Evolutionary conservation across 2,888 invertebrate species (phyloP).

Genomic region (Microctonus brassicae): DNA sequence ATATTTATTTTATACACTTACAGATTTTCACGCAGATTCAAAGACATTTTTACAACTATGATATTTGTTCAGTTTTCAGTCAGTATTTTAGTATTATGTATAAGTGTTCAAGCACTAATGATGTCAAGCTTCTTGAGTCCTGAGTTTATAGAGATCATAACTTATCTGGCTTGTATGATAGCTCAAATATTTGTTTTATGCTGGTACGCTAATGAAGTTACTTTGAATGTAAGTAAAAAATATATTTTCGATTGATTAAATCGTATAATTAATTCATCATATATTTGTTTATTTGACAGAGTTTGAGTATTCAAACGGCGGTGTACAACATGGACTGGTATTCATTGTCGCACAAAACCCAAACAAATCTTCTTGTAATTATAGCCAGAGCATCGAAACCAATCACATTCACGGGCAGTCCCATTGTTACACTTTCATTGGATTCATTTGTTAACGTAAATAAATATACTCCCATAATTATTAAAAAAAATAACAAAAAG

Average conservation of each 20-base stretch:
- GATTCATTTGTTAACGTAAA: conserved; percentile 27
- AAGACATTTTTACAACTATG: conserved; percentile 17
- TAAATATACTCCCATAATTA: too few species aligned
- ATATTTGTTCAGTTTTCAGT: conserved; percentile 32
- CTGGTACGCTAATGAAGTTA: conserved; percentile 56
- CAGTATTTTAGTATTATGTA: conserved; percentile 19
- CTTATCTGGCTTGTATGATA: conserved; percentile 17
- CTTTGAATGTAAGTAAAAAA: conserved; percentile 46
- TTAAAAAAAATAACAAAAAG: too few species aligned
- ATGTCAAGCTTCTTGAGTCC: background rate
- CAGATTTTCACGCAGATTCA: conserved; percentile 18
- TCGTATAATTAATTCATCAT: background rate
- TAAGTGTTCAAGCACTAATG: conserved; percentile 8
- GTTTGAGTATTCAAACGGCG: background rate
- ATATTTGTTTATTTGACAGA: background rate
- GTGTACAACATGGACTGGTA: conserved; percentile 30
- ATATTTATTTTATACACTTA: background rate
- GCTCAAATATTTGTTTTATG: conserved; percentile 51
- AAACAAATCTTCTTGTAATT: conserved; percentile 23
- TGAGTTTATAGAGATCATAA: background rate
- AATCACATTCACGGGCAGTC: conserved; percentile 27
- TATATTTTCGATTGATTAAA: background rate
- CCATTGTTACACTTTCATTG: conserved; percentile 27
- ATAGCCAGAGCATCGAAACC: conserved; percentile 18
- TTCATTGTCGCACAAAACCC: conserved; percentile 1